Percentiles rank a stretch among this genome's conserved stretches.
phyloP scores from a whole-genome alignment of 2,113 vertebrate species.

The Tyrannus savana region DNA sequence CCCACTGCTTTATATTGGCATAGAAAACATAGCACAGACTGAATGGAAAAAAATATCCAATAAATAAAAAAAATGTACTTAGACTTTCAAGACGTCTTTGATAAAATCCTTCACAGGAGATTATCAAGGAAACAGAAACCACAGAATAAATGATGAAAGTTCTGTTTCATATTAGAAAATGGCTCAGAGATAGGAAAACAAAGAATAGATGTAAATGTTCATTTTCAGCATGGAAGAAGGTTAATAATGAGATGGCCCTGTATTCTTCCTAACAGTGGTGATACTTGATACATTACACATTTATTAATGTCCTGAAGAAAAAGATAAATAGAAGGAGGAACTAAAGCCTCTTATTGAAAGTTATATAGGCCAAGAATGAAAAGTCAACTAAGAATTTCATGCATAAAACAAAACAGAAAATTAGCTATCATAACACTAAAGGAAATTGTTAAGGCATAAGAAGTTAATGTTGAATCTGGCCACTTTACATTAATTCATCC shows the following conservation, averaged over 20 bases:
- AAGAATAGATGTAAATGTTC: not conserved
- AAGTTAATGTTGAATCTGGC: not conserved
- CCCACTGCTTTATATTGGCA: not conserved
- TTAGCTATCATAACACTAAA: not conserved
- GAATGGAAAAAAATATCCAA: not conserved
- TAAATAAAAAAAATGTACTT: slow-evolving; percentile 27
- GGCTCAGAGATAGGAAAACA: not conserved
- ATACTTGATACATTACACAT: slow-evolving; percentile 20
- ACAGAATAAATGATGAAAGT: slow-evolving; percentile 5
- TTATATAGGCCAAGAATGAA: not conserved
- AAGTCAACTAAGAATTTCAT: not conserved
- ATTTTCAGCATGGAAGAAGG: slow-evolving; percentile 28
- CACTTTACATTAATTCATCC: not conserved
- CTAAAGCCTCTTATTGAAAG: not conserved
- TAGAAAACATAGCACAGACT: not conserved
- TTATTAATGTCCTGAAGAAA: slow-evolving; percentile 4
- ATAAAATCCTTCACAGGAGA: slow-evolving; percentile 26
- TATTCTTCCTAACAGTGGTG: not conserved
- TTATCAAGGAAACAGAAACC: not conserved
- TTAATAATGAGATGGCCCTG: slow-evolving; percentile 38
- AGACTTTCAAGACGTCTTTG: not conserved
- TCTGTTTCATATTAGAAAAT: slow-evolving; percentile 11
- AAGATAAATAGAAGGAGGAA: not conserved
- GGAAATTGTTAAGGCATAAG: not conserved
- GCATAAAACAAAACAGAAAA: not conserved